Evolutionary conservation across 2,797 vertebrate species (phyloP).

Genomic region (Meriones psammophilus): DNA sequence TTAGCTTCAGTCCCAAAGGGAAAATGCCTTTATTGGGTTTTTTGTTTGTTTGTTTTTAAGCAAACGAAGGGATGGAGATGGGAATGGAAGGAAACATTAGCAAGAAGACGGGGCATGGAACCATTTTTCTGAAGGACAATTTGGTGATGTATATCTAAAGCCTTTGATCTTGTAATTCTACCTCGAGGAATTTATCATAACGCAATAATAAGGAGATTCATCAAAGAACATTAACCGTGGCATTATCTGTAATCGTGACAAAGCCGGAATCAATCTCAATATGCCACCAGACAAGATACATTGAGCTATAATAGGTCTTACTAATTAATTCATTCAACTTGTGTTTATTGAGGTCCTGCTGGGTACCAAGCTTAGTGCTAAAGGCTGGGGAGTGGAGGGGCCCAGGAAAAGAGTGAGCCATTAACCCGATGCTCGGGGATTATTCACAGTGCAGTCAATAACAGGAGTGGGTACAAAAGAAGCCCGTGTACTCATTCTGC

Average conservation of each 20-base stretch:
- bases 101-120: not conserved
- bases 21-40: slow-evolving; percentile 43
- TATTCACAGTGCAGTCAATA: not conserved
- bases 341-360: slow-evolving; percentile 17
- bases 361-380: not conserved
- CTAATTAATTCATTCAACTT: slow-evolving; percentile 45
- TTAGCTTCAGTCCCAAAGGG: slow-evolving; percentile 48
- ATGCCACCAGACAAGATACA: not conserved
- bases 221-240: not conserved
- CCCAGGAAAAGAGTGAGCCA: not conserved
- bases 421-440: not conserved
- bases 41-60: not conserved
- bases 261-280: slow-evolving; percentile 28
- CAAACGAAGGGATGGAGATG: not conserved
- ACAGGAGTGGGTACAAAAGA: not conserved
- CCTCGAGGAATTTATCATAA: slow-evolving; percentile 52
- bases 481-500: not conserved
- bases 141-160: slow-evolving; percentile 46
- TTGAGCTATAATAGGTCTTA: slow-evolving; percentile 19
- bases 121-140: slow-evolving; percentile 64
- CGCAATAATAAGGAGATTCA: slow-evolving; percentile 34
- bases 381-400: not conserved
- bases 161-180: slow-evolving; percentile 49
- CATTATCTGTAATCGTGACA: slow-evolving; percentile 50
- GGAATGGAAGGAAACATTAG: not conserved